A percentile compares a stretch with the other conserved stretches of the same genome.
phyloP scores from a whole-genome alignment of 2,797 vertebrate species.

The Benthosema pterotum region DNA sequence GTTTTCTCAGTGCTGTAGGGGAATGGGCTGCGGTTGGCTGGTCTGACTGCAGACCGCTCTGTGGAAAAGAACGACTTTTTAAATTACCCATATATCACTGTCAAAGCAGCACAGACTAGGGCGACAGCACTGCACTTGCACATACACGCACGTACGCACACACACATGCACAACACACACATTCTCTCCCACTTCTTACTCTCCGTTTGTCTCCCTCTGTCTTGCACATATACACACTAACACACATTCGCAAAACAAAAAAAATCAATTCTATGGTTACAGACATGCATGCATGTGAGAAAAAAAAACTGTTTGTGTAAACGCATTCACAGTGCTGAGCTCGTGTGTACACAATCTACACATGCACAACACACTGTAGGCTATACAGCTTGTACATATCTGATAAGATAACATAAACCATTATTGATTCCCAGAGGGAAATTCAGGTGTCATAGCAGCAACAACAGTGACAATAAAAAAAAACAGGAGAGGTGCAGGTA shows the following conservation, averaged over 20 bases:
- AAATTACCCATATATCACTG: slow-evolving; percentile 85
- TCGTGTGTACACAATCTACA: not conserved
- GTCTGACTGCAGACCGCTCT: slow-evolving; percentile 75
- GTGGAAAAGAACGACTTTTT: slow-evolving; percentile 83
- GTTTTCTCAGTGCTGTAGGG: slow-evolving; percentile 66
- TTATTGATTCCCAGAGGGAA: too few relatives aligned
- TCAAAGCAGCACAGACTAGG: slow-evolving; percentile 59
- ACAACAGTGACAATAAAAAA: too few relatives aligned
- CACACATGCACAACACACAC: slow-evolving; percentile 18
- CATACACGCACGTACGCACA: slow-evolving; percentile 12
- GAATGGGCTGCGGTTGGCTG: slow-evolving; percentile 78
- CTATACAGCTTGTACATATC: too few relatives aligned
- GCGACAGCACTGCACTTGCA: slow-evolving; percentile 39
- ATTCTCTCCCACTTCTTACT: slow-evolving; percentile 15
- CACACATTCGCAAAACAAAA: slow-evolving; percentile 25
- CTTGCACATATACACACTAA: slow-evolving; percentile 22
- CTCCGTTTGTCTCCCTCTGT: slow-evolving; percentile 10
- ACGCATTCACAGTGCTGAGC: not conserved
- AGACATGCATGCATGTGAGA: too few relatives aligned
- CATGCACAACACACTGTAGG: not conserved
- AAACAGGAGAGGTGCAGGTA: too few relatives aligned
- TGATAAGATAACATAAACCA: too few relatives aligned
- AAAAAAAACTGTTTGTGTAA: not conserved
- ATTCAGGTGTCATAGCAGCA: too few relatives aligned
- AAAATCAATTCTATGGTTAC: too few relatives aligned